Base-by-base conservation (phyloP, 1,140 invertebrate genomes). In the Pararge aegeria region DNA sequence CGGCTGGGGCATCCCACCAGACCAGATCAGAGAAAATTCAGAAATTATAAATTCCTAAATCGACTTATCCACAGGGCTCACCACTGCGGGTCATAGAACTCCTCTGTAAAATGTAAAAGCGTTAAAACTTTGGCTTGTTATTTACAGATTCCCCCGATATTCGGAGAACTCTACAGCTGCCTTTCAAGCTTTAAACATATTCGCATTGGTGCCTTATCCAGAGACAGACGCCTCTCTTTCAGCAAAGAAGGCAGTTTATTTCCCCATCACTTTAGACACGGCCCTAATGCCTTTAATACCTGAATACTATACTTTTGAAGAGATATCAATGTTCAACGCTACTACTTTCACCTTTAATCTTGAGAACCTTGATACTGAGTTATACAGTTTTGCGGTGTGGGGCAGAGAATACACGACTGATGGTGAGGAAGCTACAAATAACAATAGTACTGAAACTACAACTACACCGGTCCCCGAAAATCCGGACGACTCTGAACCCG, bases 371-470 rank as follows among this genome's bases (percentile, higher is more conserved):
- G 40, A 65, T 9, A 55, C 38, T 0, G 70, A 83, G 2, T 65
- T 88, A 29, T 83, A 83, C 34, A 61, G 66, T 12, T 87, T 89
- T 60, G 80, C 70, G 10, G 42, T 90, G 6, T 86, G 78, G 72
- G 87, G 87, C 0, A 77, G 87, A 52, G 55, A 73, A 18, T 89
- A 79, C 58, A 69, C 66, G 0, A 72, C 59, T 5, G 83, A 86
- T 50, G 83, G 73, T 0, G 18, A 71, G 30, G 68, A 75, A 5
- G 64, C 56, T 0, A 53, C 6, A n/a, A 15, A 12, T 44, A 34
- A 44, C 1, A 37, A 9, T 19, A 30, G 0, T 5, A 50, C 20
- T 5, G 49, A 50, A 6, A 46, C 18, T 12, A 10, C 42, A 0
- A 7, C 10, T 20, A 46, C 18, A 10, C 2, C 42, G 0, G 4